A percentile compares a stretch with the other conserved stretches of the same genome.
These are phyloP conservation scores for Camponotus floridanus DNA, from an alignment of 1,140 invertebrate species.

Conservation along the genomic window DNA sequence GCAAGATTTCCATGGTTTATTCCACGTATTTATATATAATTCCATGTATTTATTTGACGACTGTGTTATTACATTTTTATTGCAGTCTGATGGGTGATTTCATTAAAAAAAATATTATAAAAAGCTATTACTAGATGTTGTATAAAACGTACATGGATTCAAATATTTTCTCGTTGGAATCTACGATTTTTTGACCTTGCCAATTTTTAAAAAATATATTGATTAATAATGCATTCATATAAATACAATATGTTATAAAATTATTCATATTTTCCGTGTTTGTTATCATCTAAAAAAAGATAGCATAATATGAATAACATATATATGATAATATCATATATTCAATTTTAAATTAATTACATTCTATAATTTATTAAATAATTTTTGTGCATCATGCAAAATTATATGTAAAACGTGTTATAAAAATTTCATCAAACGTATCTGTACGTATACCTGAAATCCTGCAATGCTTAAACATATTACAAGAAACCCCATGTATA, in stretches of 20 bases:
- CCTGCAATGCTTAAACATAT: constrained; percentile 26
- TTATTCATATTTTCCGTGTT: background rate
- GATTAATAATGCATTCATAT: constrained; percentile 1
- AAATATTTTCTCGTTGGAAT: too few relatives aligned
- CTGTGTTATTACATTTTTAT: background rate
- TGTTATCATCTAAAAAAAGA: constrained; percentile 8
- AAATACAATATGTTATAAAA: background rate
- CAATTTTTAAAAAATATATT: constrained; percentile 33
- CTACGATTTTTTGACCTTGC: constrained; percentile 56
- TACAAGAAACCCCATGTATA: too few relatives aligned
- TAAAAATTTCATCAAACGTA: too few relatives aligned
- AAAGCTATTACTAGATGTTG: background rate
- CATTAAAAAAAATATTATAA: background rate
- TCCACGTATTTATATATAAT: background rate
- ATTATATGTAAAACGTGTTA: too few relatives aligned
- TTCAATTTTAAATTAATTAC: too few relatives aligned
- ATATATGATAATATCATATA: background rate
- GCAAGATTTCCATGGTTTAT: background rate
- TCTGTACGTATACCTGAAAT: constrained; percentile 42
- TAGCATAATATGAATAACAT: background rate
- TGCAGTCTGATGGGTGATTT: background rate
- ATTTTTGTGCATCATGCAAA: too few relatives aligned
- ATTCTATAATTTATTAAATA: too few relatives aligned
- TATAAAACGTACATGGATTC: too few relatives aligned
- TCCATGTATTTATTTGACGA: background rate